Evolutionary conservation across 2,888 invertebrate genomes (phyloP), one percentile per base, ranked within the genome.

Genomic region (Apotomis turbidana): DNA sequence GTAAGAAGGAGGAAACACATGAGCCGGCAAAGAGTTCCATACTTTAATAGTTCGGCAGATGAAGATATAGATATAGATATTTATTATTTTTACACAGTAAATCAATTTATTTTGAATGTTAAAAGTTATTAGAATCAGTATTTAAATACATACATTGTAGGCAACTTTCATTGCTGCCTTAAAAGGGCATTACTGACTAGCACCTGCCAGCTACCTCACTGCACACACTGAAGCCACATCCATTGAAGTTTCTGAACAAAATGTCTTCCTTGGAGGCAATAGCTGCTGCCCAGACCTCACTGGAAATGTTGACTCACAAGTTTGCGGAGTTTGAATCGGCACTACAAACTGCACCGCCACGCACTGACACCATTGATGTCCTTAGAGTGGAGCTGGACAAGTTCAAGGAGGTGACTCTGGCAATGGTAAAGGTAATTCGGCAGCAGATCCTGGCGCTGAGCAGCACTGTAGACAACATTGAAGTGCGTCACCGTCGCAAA

Each of bases 141-240:
- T 27, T 27, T 27, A 27, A 27, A 27, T 27, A 27, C 27, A 27
- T 27, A 27, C 27, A 27, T 27, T 27, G 27, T 27, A 27, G 27
- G 27, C 27, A 27, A 27, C 27, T 27, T 27, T 27, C 27, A 27
- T 27, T 27, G 27, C 1, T 27, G 27, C 27, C 27, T 27, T 27
- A 27, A 27, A 27, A 27, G 27, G 27, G 27, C 27, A 27, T 27
- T 27, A 27, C 27, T n/a, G 5, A 52, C 12, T 13, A 52, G 52
- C 13, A 52, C 52, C 52, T 52, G 13, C 52, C 52, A 13, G 52
- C 52, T n/a, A 52, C 52, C 52, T 52, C 5, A 52, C n/a, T n/a
- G 13, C 52, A 52, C 52, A 52, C 52, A 52, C 52, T 52, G 52
- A 13, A n/a, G n/a, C n/a, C n/a, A n/a, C n/a, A n/a, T n/a, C n/a